Conservation (phyloP, 1,140 invertebrate species). For the Elysia chlorotica region DNA sequence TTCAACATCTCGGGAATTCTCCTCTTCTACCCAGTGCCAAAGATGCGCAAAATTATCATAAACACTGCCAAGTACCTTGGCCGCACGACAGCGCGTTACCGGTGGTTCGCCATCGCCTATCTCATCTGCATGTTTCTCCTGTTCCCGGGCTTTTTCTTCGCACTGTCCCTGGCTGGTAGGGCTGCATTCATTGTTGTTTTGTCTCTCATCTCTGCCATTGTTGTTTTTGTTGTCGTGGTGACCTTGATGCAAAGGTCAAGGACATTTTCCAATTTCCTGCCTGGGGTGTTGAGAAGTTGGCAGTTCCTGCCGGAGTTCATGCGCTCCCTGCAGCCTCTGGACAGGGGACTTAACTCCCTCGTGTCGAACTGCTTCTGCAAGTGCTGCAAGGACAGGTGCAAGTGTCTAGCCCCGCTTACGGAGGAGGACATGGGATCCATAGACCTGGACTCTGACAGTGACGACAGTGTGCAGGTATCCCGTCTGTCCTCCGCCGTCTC, state of each 20-base stretch:
- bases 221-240: constrained; percentile 56
- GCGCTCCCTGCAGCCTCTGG: constrained; percentile 62
- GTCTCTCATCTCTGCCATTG: constrained; percentile 36
- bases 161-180: constrained; percentile 53
- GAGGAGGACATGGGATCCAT: constrained; percentile 6
- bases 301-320: constrained; percentile 65
- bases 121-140: constrained; percentile 66
- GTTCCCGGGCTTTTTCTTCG: constrained; percentile 64
- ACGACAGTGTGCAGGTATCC: background rate
- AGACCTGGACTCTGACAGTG: constrained; percentile 18
- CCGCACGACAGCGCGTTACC: constrained; percentile 64
- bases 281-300: constrained; percentile 62
- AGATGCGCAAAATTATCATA: constrained; percentile 66
- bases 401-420: constrained; percentile 2
- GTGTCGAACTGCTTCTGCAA: constrained; percentile 11
- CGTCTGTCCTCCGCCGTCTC: constrained; percentile 8
- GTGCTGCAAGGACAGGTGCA: constrained; percentile 15
- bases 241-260: constrained; percentile 60
- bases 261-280: constrained; percentile 53
- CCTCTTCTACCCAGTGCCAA: constrained; percentile 69
- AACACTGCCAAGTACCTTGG: constrained; percentile 65
- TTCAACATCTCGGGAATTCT: constrained; percentile 71
- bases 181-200: constrained; percentile 43
- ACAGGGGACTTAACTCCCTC: constrained; percentile 11
- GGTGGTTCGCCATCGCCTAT: constrained; percentile 69